Conservation (phyloP, 2,888 invertebrate genomes). For the Phyllotreta cruciferae region DNA sequence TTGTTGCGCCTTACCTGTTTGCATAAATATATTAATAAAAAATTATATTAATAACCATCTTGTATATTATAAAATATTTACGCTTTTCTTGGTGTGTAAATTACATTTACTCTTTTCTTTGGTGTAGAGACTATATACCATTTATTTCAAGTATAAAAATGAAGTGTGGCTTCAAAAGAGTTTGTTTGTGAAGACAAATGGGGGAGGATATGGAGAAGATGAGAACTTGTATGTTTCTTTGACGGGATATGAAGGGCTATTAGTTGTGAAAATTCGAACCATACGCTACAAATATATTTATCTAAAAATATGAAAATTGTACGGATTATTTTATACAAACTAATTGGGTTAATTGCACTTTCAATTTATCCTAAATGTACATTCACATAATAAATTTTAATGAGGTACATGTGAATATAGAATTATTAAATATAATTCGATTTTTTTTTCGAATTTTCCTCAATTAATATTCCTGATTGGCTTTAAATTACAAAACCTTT, state of each 20-base stretch:
- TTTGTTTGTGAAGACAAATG: conserved; percentile 12
- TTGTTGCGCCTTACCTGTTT: too few relatives aligned
- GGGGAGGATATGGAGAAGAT: conserved; percentile 11
- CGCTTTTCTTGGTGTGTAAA: neutral
- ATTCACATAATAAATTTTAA: too few relatives aligned
- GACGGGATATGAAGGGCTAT: conserved; percentile 10
- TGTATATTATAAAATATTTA: too few relatives aligned
- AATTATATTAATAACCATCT: too few relatives aligned
- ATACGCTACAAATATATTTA: neutral
- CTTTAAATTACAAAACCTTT: conserved; percentile 10
- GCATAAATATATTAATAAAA: too few relatives aligned
- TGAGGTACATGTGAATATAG: too few relatives aligned
- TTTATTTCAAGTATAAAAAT: conserved; percentile 5
- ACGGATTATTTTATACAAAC: too few relatives aligned
- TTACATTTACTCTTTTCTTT: conserved; percentile 4
- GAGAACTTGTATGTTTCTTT: neutral
- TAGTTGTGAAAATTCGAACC: conserved; percentile 5
- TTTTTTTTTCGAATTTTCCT: too few relatives aligned
- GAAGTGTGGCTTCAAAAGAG: conserved; percentile 9
- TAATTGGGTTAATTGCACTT: too few relatives aligned
- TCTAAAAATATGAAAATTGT: too few relatives aligned
- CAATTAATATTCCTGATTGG: neutral
- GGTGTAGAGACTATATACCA: neutral
- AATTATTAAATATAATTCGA: too few relatives aligned
- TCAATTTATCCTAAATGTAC: too few relatives aligned